These are phyloP conservation scores for Poecilia gillii DNA, from an alignment of 2,797 vertebrate species.

Conservation along the genomic window DNA sequence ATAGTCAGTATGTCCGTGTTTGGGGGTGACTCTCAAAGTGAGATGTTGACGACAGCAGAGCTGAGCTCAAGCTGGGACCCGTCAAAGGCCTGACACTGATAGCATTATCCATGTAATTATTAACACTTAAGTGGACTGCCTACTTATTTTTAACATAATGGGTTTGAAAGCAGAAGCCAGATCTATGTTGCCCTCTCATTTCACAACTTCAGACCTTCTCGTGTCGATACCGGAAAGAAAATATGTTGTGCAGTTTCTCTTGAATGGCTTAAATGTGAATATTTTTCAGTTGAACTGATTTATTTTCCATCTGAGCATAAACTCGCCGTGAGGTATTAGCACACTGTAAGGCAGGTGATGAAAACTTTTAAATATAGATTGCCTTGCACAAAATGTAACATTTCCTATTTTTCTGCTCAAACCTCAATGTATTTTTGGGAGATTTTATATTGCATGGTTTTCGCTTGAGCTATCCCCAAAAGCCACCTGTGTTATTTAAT, in stretches of 20 bases:
- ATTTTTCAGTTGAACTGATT: conserved; percentile 4
- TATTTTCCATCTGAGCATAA: conserved; percentile 25
- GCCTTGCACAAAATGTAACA: background rate
- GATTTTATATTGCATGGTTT: background rate
- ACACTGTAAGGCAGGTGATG: conserved; percentile 40
- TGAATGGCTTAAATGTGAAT: conserved; percentile 31
- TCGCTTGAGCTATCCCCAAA: background rate
- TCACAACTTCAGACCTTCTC: conserved; percentile 18
- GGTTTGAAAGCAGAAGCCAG: conserved; percentile 54
- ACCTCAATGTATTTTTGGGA: background rate
- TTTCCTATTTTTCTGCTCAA: background rate
- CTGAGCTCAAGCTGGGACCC: conserved; percentile 70
- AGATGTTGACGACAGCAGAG: conserved; percentile 75
- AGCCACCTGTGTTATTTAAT: background rate
- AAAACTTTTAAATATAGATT: conserved; percentile 54
- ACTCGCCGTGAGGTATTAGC: conserved; percentile 46
- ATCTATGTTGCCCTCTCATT: conserved; percentile 41
- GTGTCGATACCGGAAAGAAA: conserved; percentile 36
- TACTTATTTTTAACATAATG: conserved; percentile 71
- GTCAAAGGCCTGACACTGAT: conserved; percentile 78
- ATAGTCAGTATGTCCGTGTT: conserved; percentile 75
- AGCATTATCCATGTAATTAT: conserved; percentile 79
- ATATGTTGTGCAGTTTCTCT: conserved; percentile 30
- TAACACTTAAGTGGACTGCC: conserved; percentile 74
- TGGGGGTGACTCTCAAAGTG: conserved; percentile 74